Evolutionary conservation across 2,113 vertebrate species (phyloP), one percentile per base, ranked within the genome.

Genomic region (Uria aalge): DNA sequence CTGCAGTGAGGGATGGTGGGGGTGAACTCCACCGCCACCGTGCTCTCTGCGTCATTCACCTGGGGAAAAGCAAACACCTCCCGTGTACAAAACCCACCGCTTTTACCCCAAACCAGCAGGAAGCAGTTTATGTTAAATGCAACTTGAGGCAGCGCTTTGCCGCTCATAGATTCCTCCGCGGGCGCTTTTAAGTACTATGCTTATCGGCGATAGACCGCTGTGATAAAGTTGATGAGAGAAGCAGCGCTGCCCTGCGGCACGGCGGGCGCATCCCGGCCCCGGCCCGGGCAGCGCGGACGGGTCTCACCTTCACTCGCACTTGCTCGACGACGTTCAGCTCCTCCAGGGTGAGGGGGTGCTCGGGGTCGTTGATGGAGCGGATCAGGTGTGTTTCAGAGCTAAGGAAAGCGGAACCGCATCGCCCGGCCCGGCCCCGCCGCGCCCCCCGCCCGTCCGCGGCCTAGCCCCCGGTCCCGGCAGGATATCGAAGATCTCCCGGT

Each of bases 1-100:
- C 99, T 99, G 98, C 99, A 99, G 98, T 99, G 99, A 1, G 99
- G 99, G 77, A 99, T 99, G 40, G 99, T 99, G 94, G 99, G 99
- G 0, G 99, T 99, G 97, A 99, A 99, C 95, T 99, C 99, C 47
- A 99, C 98, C 0, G 97, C 97, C 73, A 99, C 99, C 0, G 97
- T 97, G 96, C 98, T 99, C 48, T 98, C 98, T 0, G 97, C 94
- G 43, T 99, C 99, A 29, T 98, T 98, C 67, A 99, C 99, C 99
- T 99, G 96, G 29, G 15, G 23, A 16, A n/a, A 88, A 67, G 26
- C 48, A 34, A 22, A 87, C 76, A 34, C 24, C 8, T 17, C 0
- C 9, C 20, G 8, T 9, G 7, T 6, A 38, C 36, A 3, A 19
- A 45, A 17, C 38, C 15, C 29, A 3, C 50, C 1, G 15, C 21